phyloP scores from a whole-genome alignment of 2,888 invertebrate genomes.

The Chorisops tibialis region DNA sequence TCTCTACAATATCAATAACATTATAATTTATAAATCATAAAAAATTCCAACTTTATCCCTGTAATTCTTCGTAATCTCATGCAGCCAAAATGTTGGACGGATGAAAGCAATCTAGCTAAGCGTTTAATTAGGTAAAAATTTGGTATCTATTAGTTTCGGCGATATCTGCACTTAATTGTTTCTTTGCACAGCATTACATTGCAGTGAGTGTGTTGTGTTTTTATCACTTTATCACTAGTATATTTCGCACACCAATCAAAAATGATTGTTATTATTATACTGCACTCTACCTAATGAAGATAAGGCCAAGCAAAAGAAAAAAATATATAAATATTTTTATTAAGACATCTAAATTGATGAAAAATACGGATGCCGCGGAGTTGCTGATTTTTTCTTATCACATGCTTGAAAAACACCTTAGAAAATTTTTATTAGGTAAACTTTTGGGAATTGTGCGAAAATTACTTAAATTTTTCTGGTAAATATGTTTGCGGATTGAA shows the following conservation, averaged over 20 bases:
- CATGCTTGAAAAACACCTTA: not conserved
- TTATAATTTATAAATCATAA: not conserved
- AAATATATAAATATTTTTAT: too few relatives aligned
- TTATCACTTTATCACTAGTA: too few relatives aligned
- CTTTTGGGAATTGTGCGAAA: not conserved
- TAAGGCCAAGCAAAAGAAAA: too few relatives aligned
- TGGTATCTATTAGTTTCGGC: not conserved
- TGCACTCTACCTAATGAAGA: too few relatives aligned
- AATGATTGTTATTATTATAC: too few relatives aligned
- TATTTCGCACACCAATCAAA: too few relatives aligned
- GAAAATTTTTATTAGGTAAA: conserved; percentile 6
- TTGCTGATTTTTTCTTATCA: too few relatives aligned
- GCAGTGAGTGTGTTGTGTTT: not conserved
- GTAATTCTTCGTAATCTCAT: not conserved
- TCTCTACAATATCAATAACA: not conserved
- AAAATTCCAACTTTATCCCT: too few relatives aligned
- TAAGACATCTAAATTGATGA: too few relatives aligned
- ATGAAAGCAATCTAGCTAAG: not conserved
- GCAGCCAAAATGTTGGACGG: conserved; percentile 7
- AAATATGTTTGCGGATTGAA: not conserved
- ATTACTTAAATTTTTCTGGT: not conserved
- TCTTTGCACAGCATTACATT: not conserved
- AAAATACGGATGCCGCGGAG: too few relatives aligned
- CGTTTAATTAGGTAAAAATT: conserved; percentile 8
- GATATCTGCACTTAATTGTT: not conserved